These are phyloP conservation scores for Deilephila porcellus DNA, from an alignment of 2,888 invertebrate genomes.

Conservation along the genomic window DNA sequence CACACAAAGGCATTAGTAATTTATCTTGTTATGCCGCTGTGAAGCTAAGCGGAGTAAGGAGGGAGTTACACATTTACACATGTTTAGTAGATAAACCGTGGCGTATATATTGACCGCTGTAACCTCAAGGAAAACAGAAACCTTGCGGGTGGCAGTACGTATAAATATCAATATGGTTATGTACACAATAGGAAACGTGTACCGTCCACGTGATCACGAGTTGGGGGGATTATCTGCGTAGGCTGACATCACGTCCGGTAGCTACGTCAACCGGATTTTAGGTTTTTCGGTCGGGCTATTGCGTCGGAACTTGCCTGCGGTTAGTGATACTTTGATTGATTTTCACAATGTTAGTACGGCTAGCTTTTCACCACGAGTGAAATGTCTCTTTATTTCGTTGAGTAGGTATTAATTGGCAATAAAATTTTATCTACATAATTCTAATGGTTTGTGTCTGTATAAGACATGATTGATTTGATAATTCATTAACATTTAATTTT, in stretches of 20 bases:
- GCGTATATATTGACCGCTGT: slow-evolving; percentile 42
- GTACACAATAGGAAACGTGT: slow-evolving; percentile 33
- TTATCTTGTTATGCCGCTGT: slow-evolving; percentile 1
- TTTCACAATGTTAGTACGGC: background rate
- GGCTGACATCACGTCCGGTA: slow-evolving; percentile 52
- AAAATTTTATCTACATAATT: too few species aligned
- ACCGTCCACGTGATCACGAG: slow-evolving; percentile 52
- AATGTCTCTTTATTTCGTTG: background rate
- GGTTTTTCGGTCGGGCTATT: slow-evolving; percentile 21
- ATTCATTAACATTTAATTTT: too few species aligned
- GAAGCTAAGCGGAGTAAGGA: background rate
- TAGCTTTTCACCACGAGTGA: background rate
- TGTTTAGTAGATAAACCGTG: slow-evolving; percentile 3
- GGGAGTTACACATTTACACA: background rate
- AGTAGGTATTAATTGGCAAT: background rate
- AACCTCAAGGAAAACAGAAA: slow-evolving; percentile 51
- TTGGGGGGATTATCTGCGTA: slow-evolving; percentile 38
- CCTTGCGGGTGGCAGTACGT: slow-evolving; percentile 34
- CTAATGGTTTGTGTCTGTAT: too few species aligned
- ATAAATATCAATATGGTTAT: slow-evolving; percentile 35
- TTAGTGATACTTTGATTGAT: background rate
- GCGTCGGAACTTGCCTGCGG: background rate
- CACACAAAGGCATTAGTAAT: background rate
- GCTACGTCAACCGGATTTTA: slow-evolving; percentile 39
- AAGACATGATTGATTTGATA: too few species aligned